Base-by-base conservation (phyloP, 2,888 invertebrate species). In the Drosophila setosimentum region DNA sequence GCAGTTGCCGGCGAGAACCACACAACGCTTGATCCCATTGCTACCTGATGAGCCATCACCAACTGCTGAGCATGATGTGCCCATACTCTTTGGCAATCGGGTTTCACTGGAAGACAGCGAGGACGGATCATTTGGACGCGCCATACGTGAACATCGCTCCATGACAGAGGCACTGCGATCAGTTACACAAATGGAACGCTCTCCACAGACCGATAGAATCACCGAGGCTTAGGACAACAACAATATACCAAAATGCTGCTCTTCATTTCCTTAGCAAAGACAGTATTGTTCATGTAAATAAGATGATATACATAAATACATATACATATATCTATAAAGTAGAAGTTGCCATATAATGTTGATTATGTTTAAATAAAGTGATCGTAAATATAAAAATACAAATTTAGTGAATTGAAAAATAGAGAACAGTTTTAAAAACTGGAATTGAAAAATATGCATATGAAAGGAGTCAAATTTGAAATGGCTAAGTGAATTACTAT, bases 111-210 rank as follows among this genome's bases (percentile, higher is more conserved):
- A 78, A 11, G 80, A 83, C n/a, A 78, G 83, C 64, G 84, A 77
- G 58, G 76, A 79, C 6, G 75, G 74, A 13, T 58, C 73, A 13
- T 80, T 84, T 51, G 79, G 70, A 50, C 74, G 94, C 45, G 91
- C 95, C 71, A 93, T 95, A 73, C 93, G 94, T 0, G 93, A 94
- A 67, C 95, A 95, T 82, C 93, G 95, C 50, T 68, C 82, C 74
- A 75, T 92, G 68, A 91, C 88, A 83, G 94, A 84, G 92, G 94
- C 86, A 91, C 77, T 90, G 50, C 77, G 77, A 30, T 70, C 72
- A 30, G 60, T 51, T 45, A 29, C 48, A 18, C 60, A 66, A 50
- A 30, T 60, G 64, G 55, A 72, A 51, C 49, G 55, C 50, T 18
- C 24, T 11, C 13, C n/a, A 21, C 40, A 4, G 27, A 53, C 45